Conservation (phyloP, 2,113 vertebrate species). For the Erinaceus europaeus region DNA sequence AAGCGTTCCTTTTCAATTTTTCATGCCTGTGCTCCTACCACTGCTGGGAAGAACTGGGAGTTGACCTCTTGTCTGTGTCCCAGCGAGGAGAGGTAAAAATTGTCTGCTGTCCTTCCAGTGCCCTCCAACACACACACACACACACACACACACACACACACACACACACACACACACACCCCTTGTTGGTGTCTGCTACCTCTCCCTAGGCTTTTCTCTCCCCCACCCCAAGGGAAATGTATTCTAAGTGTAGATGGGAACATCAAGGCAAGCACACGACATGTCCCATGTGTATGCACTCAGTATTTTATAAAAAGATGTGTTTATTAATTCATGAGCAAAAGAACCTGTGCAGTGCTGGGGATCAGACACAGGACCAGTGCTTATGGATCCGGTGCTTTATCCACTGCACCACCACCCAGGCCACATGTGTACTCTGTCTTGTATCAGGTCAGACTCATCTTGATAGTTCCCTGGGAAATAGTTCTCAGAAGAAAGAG, state of each 20-base stretch:
- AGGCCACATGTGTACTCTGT: not conserved
- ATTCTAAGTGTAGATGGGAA: not conserved
- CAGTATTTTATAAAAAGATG: too few species aligned
- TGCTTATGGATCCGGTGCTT: too few species aligned
- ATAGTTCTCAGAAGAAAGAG: not conserved
- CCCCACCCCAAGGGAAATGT: fast-evolving
- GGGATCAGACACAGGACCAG: too few species aligned
- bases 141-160: not conserved
- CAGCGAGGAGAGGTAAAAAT: not conserved
- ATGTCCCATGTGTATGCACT: fast-evolving
- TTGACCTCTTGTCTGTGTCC: not conserved
- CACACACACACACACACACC: fast-evolving
- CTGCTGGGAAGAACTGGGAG: too few species aligned
- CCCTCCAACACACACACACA: not conserved
- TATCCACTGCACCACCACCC: too few species aligned
- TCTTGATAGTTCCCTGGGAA: not conserved
- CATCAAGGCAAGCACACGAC: fast-evolving
- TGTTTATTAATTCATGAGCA: too few species aligned
- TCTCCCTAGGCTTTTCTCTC: fast-evolving
- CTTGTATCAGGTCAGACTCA: not conserved
- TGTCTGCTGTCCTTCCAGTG: not conserved
- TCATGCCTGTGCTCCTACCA: fast-evolving
- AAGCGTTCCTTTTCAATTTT: not conserved
- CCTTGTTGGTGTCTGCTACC: not conserved
- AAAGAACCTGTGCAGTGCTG: too few species aligned